Evolutionary conservation across 2,113 vertebrate genomes (phyloP).

Genomic region (Carassius gibelio): DNA sequence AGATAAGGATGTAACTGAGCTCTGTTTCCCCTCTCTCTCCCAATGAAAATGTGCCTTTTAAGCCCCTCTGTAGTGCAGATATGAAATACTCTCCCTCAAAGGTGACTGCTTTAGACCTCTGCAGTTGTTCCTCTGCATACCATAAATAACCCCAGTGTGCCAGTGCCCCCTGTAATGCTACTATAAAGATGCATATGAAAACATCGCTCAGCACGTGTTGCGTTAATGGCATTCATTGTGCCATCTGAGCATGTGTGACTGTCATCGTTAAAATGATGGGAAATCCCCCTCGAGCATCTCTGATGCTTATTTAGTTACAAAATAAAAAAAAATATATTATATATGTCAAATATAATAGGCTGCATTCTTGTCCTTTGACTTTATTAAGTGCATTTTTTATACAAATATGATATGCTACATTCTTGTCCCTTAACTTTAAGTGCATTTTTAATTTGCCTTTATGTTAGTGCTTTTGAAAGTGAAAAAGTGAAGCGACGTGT

Average conservation of each 20-base stretch:
- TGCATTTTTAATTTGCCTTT: too few species aligned
- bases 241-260: not conserved
- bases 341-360: too few species aligned
- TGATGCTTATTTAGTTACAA: not conserved
- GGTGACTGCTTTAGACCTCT: constrained; percentile 23
- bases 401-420: not conserved
- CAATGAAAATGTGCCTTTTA: constrained; percentile 23
- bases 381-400: too few species aligned
- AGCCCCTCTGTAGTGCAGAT: not conserved
- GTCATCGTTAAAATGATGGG: not conserved
- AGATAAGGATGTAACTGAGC: constrained; percentile 32
- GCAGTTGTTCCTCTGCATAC: constrained; percentile 21
- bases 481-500: too few species aligned
- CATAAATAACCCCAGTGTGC: not conserved
- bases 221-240: not conserved
- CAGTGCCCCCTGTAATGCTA: not conserved
- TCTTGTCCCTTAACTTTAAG: too few species aligned
- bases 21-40: constrained; percentile 12
- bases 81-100: constrained; percentile 13
- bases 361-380: too few species aligned
- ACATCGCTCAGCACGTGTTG: not conserved
- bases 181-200: constrained; percentile 7
- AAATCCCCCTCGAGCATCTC: not conserved
- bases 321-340: not conserved
- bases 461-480: too few species aligned